Evolutionary conservation across 1,140 invertebrate species (phyloP), one percentile per base, ranked within the genome.

Genomic region (Anastrepha ludens): DNA sequence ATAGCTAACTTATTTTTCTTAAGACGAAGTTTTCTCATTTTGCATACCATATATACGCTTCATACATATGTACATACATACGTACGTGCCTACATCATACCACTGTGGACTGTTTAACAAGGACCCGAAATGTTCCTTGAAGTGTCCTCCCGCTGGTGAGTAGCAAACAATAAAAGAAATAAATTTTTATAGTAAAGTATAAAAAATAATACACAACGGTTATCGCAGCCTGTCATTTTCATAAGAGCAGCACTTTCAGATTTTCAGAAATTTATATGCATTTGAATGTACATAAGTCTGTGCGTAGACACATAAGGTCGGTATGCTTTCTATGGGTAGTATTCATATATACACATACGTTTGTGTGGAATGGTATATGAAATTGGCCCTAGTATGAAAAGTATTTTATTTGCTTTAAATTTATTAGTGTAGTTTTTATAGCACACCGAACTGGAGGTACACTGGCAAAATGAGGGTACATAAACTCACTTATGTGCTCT

Each of bases 401-500:
- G 65, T 29, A 67, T 67, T 67, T 67, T 67, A 67, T 67, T 67
- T 67, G 65, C 29, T 67, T 67, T 67, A 67, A 67, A 67, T 67
- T 67, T 67, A 67, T 67, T 67, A 67, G 65, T 67, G 65, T 67
- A 67, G 65, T 67, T 67, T 67, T 67, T 67, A 67, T 67, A 29
- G 65, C 65, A 20, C 65, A 41, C 65, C 20, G 29, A 41, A 67
- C 39, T 29, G 29, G 29, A 29, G 29, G 29, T 29, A 29, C 29
- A 29, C 29, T 29, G 29, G 29, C 29, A 29, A 29, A 29, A 29
- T 39, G 29, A 29, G 65, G 65, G 65, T 41, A 58, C 55, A 13
- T 58, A 58, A 7, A 58, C 7, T 58, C 29, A 29, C 29, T 29
- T 29, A 29, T 29, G 29, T 29, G 29, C 29, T 29, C 29, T 29